These are phyloP conservation scores for Melanaphis sacchari DNA, from an alignment of 1,140 invertebrate species.

Conservation along the genomic window DNA sequence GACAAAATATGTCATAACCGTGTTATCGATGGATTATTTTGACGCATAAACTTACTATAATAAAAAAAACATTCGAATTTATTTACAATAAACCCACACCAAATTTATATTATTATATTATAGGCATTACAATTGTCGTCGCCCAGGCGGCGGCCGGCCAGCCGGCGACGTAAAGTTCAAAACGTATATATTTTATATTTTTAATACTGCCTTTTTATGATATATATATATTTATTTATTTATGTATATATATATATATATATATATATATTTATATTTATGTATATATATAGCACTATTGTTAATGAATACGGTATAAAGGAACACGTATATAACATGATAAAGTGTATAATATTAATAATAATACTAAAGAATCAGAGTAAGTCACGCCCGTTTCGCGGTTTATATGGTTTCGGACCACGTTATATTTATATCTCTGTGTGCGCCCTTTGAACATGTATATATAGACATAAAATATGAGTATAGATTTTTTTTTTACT, in stretches of 20 bases:
- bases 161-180: neutral
- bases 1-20: neutral
- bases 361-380: neutral
- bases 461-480: neutral
- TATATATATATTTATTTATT: no score
- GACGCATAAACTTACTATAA: neutral
- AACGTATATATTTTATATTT: neutral
- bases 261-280: no score
- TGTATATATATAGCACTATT: neutral
- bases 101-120: neutral
- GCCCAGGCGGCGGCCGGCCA: no score
- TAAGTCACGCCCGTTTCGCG: neutral
- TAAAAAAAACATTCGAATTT: neutral
- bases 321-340: neutral
- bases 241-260: neutral
- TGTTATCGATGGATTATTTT: neutral
- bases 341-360: neutral
- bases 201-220: neutral
- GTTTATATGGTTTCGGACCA: neutral
- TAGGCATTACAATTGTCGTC: neutral
- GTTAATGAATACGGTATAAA: neutral
- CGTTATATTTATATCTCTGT: neutral
- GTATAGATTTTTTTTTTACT: constrained; percentile 15
- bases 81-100: neutral
- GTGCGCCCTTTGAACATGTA: neutral